phyloP scores from a whole-genome alignment of 1,140 invertebrate species.

The Hestina assimilis region DNA sequence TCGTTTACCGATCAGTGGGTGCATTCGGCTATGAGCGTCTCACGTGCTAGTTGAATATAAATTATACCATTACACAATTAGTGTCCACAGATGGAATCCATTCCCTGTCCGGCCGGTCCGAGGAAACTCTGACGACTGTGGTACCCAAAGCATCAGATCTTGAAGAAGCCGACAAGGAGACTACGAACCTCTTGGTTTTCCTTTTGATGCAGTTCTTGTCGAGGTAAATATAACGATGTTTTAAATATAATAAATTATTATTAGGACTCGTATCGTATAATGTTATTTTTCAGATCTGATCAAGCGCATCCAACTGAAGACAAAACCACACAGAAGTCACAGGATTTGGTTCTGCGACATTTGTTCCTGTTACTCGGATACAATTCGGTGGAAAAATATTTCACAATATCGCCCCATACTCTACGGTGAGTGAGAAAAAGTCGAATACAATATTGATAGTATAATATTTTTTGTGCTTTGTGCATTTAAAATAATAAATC shows the following conservation, averaged over 20 bases:
- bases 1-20: too few relatives aligned
- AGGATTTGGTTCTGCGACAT: slow-evolving; percentile 94
- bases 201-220: slow-evolving; percentile 97
- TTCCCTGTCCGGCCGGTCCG: slow-evolving; percentile 83
- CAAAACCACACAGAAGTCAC: slow-evolving; percentile 86
- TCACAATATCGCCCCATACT: slow-evolving; percentile 93
- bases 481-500: too few relatives aligned
- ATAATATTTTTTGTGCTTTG: too few relatives aligned
- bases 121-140: slow-evolving; percentile 84
- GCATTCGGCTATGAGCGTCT: too few relatives aligned
- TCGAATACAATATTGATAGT: too few relatives aligned
- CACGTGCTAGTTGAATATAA: too few relatives aligned
- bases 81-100: slow-evolving; percentile 85
- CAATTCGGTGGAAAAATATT: slow-evolving; percentile 92
- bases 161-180: slow-evolving; percentile 96
- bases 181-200: slow-evolving; percentile 96
- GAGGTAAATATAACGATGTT: slow-evolving; percentile 43
- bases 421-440: slow-evolving; percentile 81
- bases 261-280: too few relatives aligned
- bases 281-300: slow-evolving; percentile 65
- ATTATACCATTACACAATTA: not conserved
- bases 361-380: slow-evolving; percentile 96
- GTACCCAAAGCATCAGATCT: slow-evolving; percentile 92
- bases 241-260: not conserved
- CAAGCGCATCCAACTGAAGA: slow-evolving; percentile 92